Base-by-base conservation (phyloP, 23 tunicate species). In the Trididemnum miniatum region DNA sequence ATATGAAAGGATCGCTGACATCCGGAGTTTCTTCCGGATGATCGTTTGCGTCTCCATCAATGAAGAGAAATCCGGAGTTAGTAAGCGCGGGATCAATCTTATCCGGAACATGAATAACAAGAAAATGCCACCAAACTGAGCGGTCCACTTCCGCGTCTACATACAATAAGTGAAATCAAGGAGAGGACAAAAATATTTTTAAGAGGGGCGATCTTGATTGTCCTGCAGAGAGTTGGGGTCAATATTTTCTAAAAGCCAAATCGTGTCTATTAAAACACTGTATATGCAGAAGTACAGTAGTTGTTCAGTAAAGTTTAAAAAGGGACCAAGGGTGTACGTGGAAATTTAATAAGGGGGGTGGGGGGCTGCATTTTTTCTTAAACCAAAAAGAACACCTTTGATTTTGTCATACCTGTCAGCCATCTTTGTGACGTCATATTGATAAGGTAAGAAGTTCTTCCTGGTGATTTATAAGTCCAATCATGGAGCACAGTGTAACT, bases 341-440 rank as follows among this genome's bases (percentile, higher is more conserved):
- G n/a, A n/a, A n/a, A n/a, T n/a, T n/a, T n/a, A n/a, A n/a, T n/a
- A n/a, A n/a, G n/a, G n/a, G n/a, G n/a, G n/a, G n/a, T n/a, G n/a
- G n/a, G n/a, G n/a, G n/a, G n/a, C n/a, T n/a, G n/a, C n/a, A n/a
- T n/a, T n/a, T n/a, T 49, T 49, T 49, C 18, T 49, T 9, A 49
- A 49, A 49, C 12, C 57, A 49, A 49, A 9, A 18, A 18, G 15
- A 49, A 49, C 12, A 49, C 57, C 57, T 49, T 49, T 18, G 18
- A 49, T 49, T 49, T 12, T 49, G n/a, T n/a, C n/a, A n/a, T 62
- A 91, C 97, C 90, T 50, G 98, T 95, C 35, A 95, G 82, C 98
- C 98, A 95, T 34, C 77, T 65, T 49, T 95, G 98, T 67, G 95
- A 89, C 49, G 98, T 95, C 98, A 95, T 95, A 57, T 95, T 95